Conservation (phyloP, 2,888 invertebrate species). For the Acrobasis consociella region DNA sequence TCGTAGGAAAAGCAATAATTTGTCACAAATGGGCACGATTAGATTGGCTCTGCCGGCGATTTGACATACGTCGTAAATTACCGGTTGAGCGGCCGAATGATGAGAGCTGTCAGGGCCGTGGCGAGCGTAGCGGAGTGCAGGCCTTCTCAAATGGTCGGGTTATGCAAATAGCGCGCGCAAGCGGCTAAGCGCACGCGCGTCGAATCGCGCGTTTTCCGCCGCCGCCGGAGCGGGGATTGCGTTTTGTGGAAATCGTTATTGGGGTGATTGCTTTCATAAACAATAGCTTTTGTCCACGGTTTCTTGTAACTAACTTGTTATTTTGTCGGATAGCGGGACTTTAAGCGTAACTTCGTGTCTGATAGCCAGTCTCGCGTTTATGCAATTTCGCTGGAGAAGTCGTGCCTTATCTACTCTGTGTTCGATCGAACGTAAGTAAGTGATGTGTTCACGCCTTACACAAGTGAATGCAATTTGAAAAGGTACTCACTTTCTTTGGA, state of each 20-base stretch:
- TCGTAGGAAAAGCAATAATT: slow-evolving; percentile 81
- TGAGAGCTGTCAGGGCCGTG: slow-evolving; percentile 51
- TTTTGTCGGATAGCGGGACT: slow-evolving; percentile 68
- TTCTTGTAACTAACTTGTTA: slow-evolving; percentile 67
- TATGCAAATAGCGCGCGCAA: slow-evolving; percentile 66
- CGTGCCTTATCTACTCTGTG: slow-evolving; percentile 46
- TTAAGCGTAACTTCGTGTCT: slow-evolving; percentile 49
- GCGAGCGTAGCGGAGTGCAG: slow-evolving; percentile 37
- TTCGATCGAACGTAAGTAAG: slow-evolving; percentile 35
- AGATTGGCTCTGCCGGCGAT: slow-evolving; percentile 78
- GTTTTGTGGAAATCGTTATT: slow-evolving; percentile 81
- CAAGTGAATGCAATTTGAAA: no score
- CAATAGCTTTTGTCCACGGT: slow-evolving; percentile 77
- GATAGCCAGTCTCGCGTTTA: slow-evolving; percentile 56
- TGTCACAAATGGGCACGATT: slow-evolving; percentile 82
- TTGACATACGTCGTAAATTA: slow-evolving; percentile 81
- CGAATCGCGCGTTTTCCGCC: slow-evolving; percentile 80
- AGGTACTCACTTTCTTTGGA: no score
- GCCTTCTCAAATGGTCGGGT: slow-evolving; percentile 52
- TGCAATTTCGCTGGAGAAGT: slow-evolving; percentile 46
- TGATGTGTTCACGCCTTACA: slow-evolving; percentile 32
- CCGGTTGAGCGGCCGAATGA: slow-evolving; percentile 60
- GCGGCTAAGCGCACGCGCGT: slow-evolving; percentile 74
- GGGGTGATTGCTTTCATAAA: slow-evolving; percentile 82
- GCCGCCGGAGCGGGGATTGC: slow-evolving; percentile 61